phyloP scores from a whole-genome alignment of 2,888 invertebrate species.

The Stenchaetothrips biformis region DNA sequence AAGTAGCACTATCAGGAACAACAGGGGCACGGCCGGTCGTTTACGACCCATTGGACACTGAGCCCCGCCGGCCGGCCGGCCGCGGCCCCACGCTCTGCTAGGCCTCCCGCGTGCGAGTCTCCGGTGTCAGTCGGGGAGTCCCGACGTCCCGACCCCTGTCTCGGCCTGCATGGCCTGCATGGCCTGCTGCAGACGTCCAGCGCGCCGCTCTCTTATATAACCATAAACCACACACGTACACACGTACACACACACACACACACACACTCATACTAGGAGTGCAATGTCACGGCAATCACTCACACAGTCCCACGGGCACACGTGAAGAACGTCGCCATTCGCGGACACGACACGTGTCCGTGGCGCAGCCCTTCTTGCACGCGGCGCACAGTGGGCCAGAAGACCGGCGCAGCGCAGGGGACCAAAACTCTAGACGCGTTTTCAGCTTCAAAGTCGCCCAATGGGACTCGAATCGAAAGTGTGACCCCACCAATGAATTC shows the following conservation, averaged over 20 bases:
- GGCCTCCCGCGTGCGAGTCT: neutral
- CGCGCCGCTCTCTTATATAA: neutral
- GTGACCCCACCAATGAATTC: too few species aligned
- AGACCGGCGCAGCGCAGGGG: too few species aligned
- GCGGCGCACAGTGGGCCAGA: too few species aligned
- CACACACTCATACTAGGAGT: neutral
- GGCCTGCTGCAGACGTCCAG: neutral
- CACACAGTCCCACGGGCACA: neutral
- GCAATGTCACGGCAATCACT: neutral
- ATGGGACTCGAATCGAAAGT: too few species aligned
- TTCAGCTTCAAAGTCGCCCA: too few species aligned
- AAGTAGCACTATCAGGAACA: too few species aligned
- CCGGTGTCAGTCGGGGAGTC: neutral
- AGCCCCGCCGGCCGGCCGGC: neutral
- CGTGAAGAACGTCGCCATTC: neutral
- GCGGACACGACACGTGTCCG: too few species aligned
- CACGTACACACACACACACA: neutral
- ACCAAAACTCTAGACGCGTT: too few species aligned
- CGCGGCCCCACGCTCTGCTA: neutral
- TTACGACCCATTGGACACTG: neutral
- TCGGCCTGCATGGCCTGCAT: neutral
- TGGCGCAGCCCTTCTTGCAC: too few species aligned
- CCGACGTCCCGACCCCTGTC: neutral
- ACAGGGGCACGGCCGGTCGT: neutral
- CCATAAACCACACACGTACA: neutral